Base-by-base conservation (phyloP, 2,113 vertebrate species). In the Plecturocebus donacophilus region DNA sequence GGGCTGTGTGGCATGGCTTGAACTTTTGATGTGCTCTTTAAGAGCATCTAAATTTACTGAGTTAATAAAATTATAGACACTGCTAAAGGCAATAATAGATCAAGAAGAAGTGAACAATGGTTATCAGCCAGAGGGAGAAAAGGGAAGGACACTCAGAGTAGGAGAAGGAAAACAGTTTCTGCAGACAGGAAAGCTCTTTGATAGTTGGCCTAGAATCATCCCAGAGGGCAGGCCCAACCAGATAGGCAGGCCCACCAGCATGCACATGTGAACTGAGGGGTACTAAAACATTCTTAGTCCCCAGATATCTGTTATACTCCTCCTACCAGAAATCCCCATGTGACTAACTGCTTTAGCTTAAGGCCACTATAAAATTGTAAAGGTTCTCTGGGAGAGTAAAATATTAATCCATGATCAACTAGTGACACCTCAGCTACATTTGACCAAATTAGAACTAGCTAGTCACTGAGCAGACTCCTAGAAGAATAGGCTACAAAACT, bases 1-100 rank as follows among this genome's bases (percentile, higher is more conserved):
- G 92, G 93, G 91, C 92, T 97, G 49, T 70, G 30, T 94, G 80
- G 76, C 87, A 92, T 92, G 92, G 79, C 89, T 97, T 97, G 93
- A 97, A 97, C 94, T 97, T 97, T 93, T 96, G 93, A 97, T 98
- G 87, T 97, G 87, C 95, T 97, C 96, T 98, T 98, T 97, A 97
- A 90, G 90, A 87, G 86, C 93, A 83, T 96, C 91, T 95, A 94
- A 95, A 94, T 96, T 95, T 95, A 93, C 89, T 58, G 92, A 97
- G 97, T 97, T 97, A 96, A 96, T 97, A 97, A 97, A 97, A 97
- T 71, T 84, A 91, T 86, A 93, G 70, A 58, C 45, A 61, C 56
- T 35, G 58, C 32, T 54, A 90, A 83, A 97, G 81, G 96, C 49
- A 93, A 73, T 92, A 73, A 92, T 47, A 75, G 96, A 87, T 56